Percentiles rank a stretch among this genome's conserved stretches.
These are phyloP conservation scores for Amphiura filiformis DNA, from an alignment of 35 echinoderm and acorn worm genomes.

Conservation along the genomic window DNA sequence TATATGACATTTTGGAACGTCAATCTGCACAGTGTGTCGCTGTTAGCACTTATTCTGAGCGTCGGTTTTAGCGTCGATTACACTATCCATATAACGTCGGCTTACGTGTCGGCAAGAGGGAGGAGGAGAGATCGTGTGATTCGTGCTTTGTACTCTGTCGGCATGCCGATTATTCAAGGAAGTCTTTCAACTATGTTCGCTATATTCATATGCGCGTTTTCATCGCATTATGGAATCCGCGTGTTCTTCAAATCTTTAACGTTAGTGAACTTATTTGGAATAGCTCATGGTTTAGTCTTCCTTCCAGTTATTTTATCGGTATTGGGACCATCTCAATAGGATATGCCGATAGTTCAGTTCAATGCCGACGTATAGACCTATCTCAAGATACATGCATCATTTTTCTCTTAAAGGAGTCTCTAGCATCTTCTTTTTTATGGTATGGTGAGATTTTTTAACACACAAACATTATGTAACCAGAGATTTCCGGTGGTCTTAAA, in stretches of 20 bases:
- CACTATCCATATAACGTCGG: constrained; percentile 59
- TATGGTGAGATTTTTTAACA: too few species aligned
- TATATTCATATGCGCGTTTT: background rate
- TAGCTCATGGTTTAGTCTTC: constrained; percentile 40
- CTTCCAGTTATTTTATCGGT: constrained; percentile 36
- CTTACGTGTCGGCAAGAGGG: constrained; percentile 25
- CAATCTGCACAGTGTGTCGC: constrained; percentile 55
- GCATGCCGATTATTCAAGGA: constrained; percentile 61
- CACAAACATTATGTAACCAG: too few species aligned
- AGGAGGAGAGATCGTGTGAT: background rate
- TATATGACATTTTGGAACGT: constrained; percentile 67
- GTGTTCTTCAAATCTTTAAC: constrained; percentile 57
- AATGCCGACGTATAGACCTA: too few species aligned
- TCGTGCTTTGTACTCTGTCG: constrained; percentile 18
- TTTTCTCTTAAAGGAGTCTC: too few species aligned
- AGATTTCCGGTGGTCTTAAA: too few species aligned
- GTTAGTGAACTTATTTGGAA: constrained; percentile 43
- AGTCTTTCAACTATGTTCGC: constrained; percentile 42
- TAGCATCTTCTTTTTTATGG: too few species aligned
- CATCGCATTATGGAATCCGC: constrained; percentile 39
- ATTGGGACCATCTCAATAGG: too few species aligned
- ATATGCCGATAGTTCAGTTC: too few species aligned
- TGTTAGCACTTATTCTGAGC: constrained; percentile 65
- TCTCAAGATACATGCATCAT: too few species aligned
- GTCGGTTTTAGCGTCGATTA: constrained; percentile 80